Conservation (phyloP, 2,888 invertebrate genomes). For the Griposia aprilina region DNA sequence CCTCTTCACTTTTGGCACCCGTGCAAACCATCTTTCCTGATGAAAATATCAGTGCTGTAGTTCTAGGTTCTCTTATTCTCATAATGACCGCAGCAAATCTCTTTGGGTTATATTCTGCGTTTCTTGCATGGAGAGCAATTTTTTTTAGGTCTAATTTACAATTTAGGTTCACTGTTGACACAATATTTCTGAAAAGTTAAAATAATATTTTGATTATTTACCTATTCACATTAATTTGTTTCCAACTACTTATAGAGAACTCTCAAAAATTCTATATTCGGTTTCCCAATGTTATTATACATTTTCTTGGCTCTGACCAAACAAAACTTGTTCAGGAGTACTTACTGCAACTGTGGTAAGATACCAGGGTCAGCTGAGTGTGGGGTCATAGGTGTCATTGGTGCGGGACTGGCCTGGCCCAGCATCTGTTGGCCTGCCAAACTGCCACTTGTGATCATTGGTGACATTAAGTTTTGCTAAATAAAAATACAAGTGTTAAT, state of each 20-base stretch:
- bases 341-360: constrained; percentile 97
- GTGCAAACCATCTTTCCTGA: constrained; percentile 97
- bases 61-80: constrained; percentile 97
- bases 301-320: neutral
- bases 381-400: constrained; percentile 97
- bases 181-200: constrained; percentile 95
- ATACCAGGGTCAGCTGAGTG: constrained; percentile 98
- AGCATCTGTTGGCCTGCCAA: constrained; percentile 91
- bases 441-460: constrained; percentile 92
- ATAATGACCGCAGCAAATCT: constrained; percentile 99
- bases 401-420: constrained; percentile 93
- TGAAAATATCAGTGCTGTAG: constrained; percentile 94
- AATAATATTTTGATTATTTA: neutral
- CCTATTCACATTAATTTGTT: neutral
- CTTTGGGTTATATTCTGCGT: constrained; percentile 99
- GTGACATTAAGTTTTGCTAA: constrained; percentile 96
- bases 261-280: neutral
- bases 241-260: neutral
- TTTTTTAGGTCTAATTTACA: constrained; percentile 99
- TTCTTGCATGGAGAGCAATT: constrained; percentile 99
- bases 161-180: constrained; percentile 98
- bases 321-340: constrained; percentile 52
- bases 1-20: constrained; percentile 95
- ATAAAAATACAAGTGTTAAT: constrained; percentile 4
- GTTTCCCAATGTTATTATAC: neutral